A percentile compares a stretch with the other conserved stretches of the same genome.
Conservation (phyloP, 1,140 invertebrate species). For the Drosophila funebris region DNA sequence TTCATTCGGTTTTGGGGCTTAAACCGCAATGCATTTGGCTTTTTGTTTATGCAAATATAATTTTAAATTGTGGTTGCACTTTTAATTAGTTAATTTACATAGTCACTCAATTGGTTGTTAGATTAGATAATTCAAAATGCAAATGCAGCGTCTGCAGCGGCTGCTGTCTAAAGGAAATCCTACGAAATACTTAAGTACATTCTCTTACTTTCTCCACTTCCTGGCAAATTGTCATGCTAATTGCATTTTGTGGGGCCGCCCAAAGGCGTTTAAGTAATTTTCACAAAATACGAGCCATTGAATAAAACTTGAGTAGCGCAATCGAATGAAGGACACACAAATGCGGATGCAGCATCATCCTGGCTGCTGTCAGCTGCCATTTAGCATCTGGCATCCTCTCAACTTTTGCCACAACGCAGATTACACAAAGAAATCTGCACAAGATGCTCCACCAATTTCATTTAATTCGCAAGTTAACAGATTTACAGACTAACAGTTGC, state of each 20-base stretch:
- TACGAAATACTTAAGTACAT: conserved; percentile 33
- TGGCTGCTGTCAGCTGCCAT: not conserved
- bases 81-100: conserved; percentile 28
- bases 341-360: conserved; percentile 15
- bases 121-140: not conserved
- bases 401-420: conserved; percentile 3
- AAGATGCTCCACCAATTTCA: conserved; percentile 1
- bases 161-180: conserved; percentile 1
- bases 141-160: not conserved
- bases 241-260: conserved; percentile 61
- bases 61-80: conserved; percentile 51
- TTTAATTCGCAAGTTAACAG: conserved; percentile 14
- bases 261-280: conserved; percentile 55
- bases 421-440: conserved; percentile 4
- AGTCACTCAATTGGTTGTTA: conserved; percentile 13
- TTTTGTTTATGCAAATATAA: conserved; percentile 49
- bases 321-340: conserved; percentile 26
- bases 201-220: not conserved
- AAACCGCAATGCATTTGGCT: conserved; percentile 21
- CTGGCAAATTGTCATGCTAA: conserved; percentile 59
- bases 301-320: conserved; percentile 29
- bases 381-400: conserved; percentile 5
- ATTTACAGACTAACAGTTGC: not conserved
- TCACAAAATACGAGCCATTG: conserved; percentile 41
- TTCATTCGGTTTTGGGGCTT: not conserved